phyloP scores from a whole-genome alignment of 1,140 invertebrate genomes.

The Zeugodacus cucurbitae region DNA sequence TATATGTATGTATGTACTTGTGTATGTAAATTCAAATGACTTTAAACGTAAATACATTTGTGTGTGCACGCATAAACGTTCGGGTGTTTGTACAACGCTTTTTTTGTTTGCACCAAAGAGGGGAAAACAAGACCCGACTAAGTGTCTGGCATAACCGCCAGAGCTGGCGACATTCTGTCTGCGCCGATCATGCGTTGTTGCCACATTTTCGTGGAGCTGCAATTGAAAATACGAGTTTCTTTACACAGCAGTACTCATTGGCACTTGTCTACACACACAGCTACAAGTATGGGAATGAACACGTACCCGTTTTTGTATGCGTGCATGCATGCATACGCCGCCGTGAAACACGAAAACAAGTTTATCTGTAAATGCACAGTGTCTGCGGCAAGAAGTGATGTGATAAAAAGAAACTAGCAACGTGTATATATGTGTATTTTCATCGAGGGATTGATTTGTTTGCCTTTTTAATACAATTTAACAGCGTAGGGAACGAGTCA shows the following conservation, averaged over 20 bases:
- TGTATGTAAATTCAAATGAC: slow-evolving; percentile 44
- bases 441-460: slow-evolving; percentile 34
- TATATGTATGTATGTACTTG: neutral
- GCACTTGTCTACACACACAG: neutral
- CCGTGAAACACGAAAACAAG: slow-evolving; percentile 34
- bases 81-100: slow-evolving; percentile 14
- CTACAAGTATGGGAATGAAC: neutral
- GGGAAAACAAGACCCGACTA: slow-evolving; percentile 69
- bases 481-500: slow-evolving; percentile 16
- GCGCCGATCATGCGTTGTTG: slow-evolving; percentile 80
- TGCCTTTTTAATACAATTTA: slow-evolving; percentile 43
- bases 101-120: slow-evolving; percentile 39
- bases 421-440: slow-evolving; percentile 32
- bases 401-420: slow-evolving; percentile 31
- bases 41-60: slow-evolving; percentile 48
- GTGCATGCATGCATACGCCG: neutral
- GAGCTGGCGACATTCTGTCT: slow-evolving; percentile 88
- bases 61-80: slow-evolving; percentile 25
- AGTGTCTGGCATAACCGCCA: slow-evolving; percentile 75
- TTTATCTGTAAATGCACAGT: slow-evolving; percentile 27
- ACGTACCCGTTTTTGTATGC: neutral
- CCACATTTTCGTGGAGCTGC: slow-evolving; percentile 66
- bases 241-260: slow-evolving; percentile 7
- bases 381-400: slow-evolving; percentile 1
- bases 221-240: slow-evolving; percentile 53